Base-by-base conservation (phyloP, 2,113 vertebrate species). In the Pipa parva region DNA sequence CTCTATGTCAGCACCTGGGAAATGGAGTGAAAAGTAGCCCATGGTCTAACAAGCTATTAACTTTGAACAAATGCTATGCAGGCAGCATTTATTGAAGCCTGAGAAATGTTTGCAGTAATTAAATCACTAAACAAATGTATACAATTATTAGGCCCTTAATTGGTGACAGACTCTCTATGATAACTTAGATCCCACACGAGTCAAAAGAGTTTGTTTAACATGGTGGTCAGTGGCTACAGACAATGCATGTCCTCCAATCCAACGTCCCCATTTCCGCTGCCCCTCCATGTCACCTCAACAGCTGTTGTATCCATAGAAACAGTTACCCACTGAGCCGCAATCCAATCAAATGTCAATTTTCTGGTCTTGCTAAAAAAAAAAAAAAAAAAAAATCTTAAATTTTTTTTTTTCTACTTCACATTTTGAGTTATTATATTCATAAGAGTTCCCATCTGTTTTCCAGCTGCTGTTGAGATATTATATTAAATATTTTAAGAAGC, bases 381-480 rank as follows among this genome's bases (percentile, higher is more conserved):
- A n/a, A n/a, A n/a, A n/a, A n/a, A n/a, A n/a, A n/a, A n/a, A 42
- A 42, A 42, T 42, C 39, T 42, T 42, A 13, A 42, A 17, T n/a
- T 42, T 42, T 13, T 42, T 42, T 42, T 42, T 42, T 45, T 33
- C 42, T 54, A 15, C 25, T 63, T 65, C 26, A 29, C 24, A 8
- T 4, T 15, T 36, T 51, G 37, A 50, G 15, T 0, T 1, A 68
- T 60, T 55, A 60, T 66, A 76, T 58, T 61, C 71, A 24, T 29
- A 28, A 39, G 68, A 52, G 0, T 25, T 48, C 58, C 75, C 81
- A 83, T 81, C 83, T 86, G 87, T 73, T 77, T n/a, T 62, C 77
- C 86, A 88, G 81, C 79, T 85, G 84, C 80, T 52, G 33, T 66
- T 55, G 1, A 0, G 51, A 51, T 18, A 59, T 45, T 28, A 3